These are phyloP conservation scores for Sebastes iracundus DNA, from an alignment of 2,797 vertebrate genomes.

Conservation along the genomic window DNA sequence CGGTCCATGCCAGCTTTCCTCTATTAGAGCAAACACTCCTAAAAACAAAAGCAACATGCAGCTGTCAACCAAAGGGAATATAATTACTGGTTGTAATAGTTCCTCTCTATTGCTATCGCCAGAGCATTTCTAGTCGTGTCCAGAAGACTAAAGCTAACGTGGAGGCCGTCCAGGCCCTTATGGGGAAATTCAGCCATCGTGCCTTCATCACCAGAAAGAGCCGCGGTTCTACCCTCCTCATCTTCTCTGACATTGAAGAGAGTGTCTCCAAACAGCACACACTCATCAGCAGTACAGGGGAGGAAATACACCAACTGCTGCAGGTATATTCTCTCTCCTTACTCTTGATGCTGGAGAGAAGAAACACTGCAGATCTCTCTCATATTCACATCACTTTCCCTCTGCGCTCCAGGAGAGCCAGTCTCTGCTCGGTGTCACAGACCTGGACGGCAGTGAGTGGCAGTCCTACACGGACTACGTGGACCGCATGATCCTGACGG, in stretches of 20 bases:
- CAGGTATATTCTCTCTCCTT: slow-evolving; percentile 48
- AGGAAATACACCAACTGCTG: slow-evolving; percentile 77
- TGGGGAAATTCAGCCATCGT: slow-evolving; percentile 73
- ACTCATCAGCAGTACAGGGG: slow-evolving; percentile 70
- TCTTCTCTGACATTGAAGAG: slow-evolving; percentile 76
- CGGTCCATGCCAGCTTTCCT: neutral
- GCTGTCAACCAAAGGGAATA: slow-evolving; percentile 2
- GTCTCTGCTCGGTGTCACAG: slow-evolving; percentile 79
- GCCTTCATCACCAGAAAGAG: slow-evolving; percentile 76
- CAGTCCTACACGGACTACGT: slow-evolving; percentile 82
- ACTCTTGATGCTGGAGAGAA: neutral
- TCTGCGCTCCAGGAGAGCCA: slow-evolving; percentile 82
- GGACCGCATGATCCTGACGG: slow-evolving; percentile 84
- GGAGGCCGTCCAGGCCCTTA: slow-evolving; percentile 76
- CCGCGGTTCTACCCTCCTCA: slow-evolving; percentile 64
- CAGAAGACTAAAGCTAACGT: slow-evolving; percentile 82
- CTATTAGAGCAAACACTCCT: slow-evolving; percentile 6
- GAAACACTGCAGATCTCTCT: neutral
- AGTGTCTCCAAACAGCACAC: slow-evolving; percentile 72
- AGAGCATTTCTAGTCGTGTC: slow-evolving; percentile 74
- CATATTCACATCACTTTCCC: neutral
- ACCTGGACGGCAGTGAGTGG: slow-evolving; percentile 83
- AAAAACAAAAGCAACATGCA: slow-evolving; percentile 5
- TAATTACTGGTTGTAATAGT: slow-evolving; percentile 4
- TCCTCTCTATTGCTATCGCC: neutral